These are phyloP conservation scores for Stomatorhinus walkeri DNA, from an alignment of 2,797 vertebrate genomes.

Conservation along the genomic window DNA sequence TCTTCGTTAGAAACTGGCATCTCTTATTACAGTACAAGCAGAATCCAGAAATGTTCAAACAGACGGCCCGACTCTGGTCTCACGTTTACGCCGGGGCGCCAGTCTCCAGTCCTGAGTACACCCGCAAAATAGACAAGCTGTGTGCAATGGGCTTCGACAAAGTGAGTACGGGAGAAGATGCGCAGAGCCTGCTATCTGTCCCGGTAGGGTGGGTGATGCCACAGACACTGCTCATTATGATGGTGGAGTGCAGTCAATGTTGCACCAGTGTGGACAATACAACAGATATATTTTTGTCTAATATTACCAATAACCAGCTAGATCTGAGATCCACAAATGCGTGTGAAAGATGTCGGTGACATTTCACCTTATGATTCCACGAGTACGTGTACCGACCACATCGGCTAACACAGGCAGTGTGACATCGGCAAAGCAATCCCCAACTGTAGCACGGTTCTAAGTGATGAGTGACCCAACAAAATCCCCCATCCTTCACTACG, in stretches of 20 bases:
- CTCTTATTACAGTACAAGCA: slow-evolving; percentile 74
- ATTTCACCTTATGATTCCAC: background rate
- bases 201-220: background rate
- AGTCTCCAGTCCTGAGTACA: slow-evolving; percentile 82
- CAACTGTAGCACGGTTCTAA: background rate
- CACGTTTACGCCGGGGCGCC: slow-evolving; percentile 83
- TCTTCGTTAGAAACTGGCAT: background rate
- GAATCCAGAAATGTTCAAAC: slow-evolving; percentile 94
- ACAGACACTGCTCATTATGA: background rate
- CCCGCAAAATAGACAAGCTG: slow-evolving; percentile 86
- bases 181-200: background rate
- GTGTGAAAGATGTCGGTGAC: background rate
- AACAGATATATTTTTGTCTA: background rate
- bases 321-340: background rate
- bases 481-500: background rate
- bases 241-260: background rate
- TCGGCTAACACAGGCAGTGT: background rate
- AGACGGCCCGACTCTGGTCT: slow-evolving; percentile 85
- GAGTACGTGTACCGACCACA: background rate
- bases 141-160: slow-evolving; percentile 91
- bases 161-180: slow-evolving; percentile 62
- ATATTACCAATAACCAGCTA: background rate
- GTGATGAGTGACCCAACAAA: background rate
- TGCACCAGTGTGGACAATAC: background rate
- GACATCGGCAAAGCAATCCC: background rate